Conservation (phyloP, 2,888 invertebrate genomes). For the Synanthedon myopaeformis region DNA sequence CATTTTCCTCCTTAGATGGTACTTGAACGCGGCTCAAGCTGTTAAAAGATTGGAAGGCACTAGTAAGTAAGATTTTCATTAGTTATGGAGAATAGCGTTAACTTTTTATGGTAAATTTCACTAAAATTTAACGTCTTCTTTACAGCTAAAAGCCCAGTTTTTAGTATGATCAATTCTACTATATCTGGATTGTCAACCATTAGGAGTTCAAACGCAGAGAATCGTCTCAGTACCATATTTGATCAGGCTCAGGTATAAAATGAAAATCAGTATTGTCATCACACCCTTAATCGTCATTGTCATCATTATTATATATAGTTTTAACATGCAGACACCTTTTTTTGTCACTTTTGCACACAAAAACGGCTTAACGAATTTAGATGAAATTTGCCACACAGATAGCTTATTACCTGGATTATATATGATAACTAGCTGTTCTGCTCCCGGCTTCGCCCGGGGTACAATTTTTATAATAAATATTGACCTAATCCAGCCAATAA, state of each 20-base stretch:
- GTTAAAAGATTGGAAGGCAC: slow-evolving; percentile 80
- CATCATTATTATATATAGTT: slow-evolving; percentile 9
- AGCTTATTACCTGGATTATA: too few species aligned
- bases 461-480: too few species aligned
- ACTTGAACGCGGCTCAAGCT: slow-evolving; percentile 79
- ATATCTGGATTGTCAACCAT: slow-evolving; percentile 82
- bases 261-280: too few species aligned
- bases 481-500: too few species aligned
- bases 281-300: slow-evolving; percentile 1
- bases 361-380: too few species aligned
- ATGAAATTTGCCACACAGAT: too few species aligned
- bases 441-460: too few species aligned
- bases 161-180: slow-evolving; percentile 81
- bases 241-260: slow-evolving; percentile 65
- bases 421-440: too few species aligned
- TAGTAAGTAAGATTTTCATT: slow-evolving; percentile 48
- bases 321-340: too few species aligned
- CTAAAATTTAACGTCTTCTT: slow-evolving; percentile 3
- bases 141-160: slow-evolving; percentile 83
- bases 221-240: slow-evolving; percentile 70
- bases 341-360: too few species aligned
- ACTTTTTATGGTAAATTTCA: not conserved
- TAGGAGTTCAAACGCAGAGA: slow-evolving; percentile 76
- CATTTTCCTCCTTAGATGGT: slow-evolving; percentile 73
- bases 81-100: not conserved